phyloP scores from a whole-genome alignment of 2,797 vertebrate species.

The Falco rusticolus region DNA sequence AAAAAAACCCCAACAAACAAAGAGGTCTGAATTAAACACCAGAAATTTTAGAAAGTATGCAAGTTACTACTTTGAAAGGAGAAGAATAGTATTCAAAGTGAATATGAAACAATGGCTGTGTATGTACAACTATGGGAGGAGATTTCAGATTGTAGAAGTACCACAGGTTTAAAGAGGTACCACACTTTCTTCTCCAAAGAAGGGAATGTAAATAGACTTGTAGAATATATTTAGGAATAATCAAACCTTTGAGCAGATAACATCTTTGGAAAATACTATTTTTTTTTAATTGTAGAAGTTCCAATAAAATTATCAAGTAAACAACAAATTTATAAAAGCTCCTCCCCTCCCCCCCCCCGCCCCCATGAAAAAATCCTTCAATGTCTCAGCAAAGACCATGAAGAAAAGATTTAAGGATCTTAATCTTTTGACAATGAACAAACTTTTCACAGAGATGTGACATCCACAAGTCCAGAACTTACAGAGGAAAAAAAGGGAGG shows the following conservation, averaged over 20 bases:
- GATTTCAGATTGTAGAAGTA: neutral
- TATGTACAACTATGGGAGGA: neutral
- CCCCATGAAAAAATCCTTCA: neutral
- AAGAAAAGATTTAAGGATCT: neutral
- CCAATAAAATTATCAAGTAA: neutral
- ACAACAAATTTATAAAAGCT: neutral
- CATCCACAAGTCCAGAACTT: neutral
- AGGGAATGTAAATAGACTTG: neutral
- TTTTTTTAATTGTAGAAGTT: neutral
- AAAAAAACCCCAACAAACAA: neutral
- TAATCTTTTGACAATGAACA: neutral
- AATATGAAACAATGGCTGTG: neutral
- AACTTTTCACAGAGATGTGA: neutral
- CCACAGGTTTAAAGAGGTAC: neutral
- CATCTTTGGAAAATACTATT: neutral
- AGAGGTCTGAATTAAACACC: neutral
- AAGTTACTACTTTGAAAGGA: neutral
- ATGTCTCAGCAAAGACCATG: neutral
- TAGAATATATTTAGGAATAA: neutral
- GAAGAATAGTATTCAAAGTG: neutral
- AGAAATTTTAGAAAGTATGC: neutral
- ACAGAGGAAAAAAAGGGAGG: fast-evolving
- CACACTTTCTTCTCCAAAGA: neutral
- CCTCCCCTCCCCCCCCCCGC: too few species aligned
- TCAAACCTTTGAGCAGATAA: neutral